phyloP scores from a whole-genome alignment of 1,140 invertebrate species.

The Pararge aegeria region DNA sequence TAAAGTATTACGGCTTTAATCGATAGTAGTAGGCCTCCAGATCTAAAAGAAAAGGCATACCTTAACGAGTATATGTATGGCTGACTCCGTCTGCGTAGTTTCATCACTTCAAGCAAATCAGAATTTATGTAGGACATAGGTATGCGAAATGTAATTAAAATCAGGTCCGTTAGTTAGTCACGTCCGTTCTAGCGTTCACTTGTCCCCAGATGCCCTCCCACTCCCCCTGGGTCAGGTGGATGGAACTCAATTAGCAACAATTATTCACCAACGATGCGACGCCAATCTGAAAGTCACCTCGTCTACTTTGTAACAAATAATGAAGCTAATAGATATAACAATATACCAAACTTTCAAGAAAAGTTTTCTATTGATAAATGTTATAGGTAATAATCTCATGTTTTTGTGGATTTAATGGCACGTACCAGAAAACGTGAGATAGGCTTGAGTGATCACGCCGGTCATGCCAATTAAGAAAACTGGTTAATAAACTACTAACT shows the following conservation, averaged over 20 bases:
- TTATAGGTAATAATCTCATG: no score
- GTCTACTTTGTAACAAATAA: conserved; percentile 66
- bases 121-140: conserved; percentile 4
- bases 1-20: no score
- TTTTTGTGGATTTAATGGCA: no score
- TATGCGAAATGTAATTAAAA: conserved; percentile 34
- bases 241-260: conserved; percentile 53
- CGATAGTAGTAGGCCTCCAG: no score
- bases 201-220: conserved; percentile 32
- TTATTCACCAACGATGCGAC: conserved; percentile 43
- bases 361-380: no score
- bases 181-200: conserved; percentile 27
- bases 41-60: no score
- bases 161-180: conserved; percentile 37
- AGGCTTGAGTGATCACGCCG: no score
- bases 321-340: conserved; percentile 16
- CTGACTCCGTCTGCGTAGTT: not conserved
- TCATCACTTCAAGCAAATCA: conserved; percentile 7
- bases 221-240: conserved; percentile 38
- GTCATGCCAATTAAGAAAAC: no score
- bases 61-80: no score
- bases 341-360: no score
- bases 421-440: no score
- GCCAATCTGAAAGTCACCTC: conserved; percentile 54
- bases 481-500: no score